Percentiles rank a stretch among this genome's conserved stretches.
Evolutionary conservation across 2,888 invertebrate species (phyloP).

Genomic region (Euclidia mi): DNA sequence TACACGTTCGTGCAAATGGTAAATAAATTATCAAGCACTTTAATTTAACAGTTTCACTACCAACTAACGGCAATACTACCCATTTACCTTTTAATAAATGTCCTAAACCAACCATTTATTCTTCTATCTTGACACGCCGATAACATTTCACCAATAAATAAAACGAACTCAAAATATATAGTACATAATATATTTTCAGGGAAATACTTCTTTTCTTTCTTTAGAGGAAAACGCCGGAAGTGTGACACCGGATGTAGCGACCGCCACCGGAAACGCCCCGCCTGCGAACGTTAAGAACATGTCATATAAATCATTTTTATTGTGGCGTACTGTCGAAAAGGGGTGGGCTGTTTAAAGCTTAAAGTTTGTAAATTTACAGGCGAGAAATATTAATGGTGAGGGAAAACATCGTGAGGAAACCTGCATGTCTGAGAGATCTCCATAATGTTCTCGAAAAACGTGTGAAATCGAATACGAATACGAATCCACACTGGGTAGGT

Average conservation of each 20-base stretch:
- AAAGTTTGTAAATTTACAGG: background rate
- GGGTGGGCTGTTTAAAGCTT: constrained; percentile 23
- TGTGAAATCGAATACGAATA: too few relatives aligned
- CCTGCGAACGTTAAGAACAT: constrained; percentile 72
- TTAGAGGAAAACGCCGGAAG: constrained; percentile 76
- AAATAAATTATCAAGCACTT: background rate
- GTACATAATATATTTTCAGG: constrained; percentile 40
- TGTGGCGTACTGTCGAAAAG: constrained; percentile 49
- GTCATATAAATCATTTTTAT: constrained; percentile 77
- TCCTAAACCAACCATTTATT: constrained; percentile 19
- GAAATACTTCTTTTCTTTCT: constrained; percentile 54
- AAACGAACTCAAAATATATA: constrained; percentile 33
- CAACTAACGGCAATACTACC: background rate
- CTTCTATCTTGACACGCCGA: constrained; percentile 15
- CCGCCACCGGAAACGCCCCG: constrained; percentile 72
- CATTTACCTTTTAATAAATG: background rate
- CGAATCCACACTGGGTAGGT: too few relatives aligned
- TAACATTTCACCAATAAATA: constrained; percentile 39
- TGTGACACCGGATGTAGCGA: constrained; percentile 70
- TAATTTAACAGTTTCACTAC: too few relatives aligned
- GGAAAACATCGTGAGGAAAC: too few relatives aligned
- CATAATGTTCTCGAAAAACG: too few relatives aligned
- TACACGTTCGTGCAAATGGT: constrained; percentile 3
- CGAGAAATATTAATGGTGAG: too few relatives aligned
- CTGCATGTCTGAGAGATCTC: too few relatives aligned